Evolutionary conservation across 2,113 vertebrate species (phyloP).

Genomic region (Nerophis ophidion): DNA sequence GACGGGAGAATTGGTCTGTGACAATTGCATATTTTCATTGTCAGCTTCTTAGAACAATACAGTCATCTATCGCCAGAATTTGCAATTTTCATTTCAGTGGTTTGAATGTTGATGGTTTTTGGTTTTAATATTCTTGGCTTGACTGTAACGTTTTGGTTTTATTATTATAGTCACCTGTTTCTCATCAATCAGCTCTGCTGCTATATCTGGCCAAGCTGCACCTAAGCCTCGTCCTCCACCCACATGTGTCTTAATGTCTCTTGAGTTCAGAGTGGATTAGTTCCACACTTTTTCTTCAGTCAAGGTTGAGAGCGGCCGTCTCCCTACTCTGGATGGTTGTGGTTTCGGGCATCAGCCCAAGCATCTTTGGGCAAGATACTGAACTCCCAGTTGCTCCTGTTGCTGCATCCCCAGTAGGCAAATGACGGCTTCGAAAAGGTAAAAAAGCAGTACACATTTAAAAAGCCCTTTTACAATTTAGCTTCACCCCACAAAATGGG

Average conservation of each 20-base stretch:
- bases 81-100: slow-evolving; percentile 9
- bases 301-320: neutral
- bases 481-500: too few relatives aligned
- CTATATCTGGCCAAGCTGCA: neutral
- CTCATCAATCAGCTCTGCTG: neutral
- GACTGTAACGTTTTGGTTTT: neutral
- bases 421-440: too few relatives aligned
- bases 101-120: slow-evolving; percentile 23
- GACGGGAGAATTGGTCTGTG: neutral
- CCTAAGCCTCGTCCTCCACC: neutral
- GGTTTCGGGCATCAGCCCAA: too few relatives aligned
- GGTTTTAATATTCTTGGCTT: slow-evolving; percentile 16
- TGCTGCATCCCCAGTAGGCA: too few relatives aligned
- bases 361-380: too few relatives aligned
- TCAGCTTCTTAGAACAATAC: slow-evolving; percentile 46
- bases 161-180: neutral
- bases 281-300: neutral
- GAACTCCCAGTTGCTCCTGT: too few relatives aligned
- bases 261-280: neutral
- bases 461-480: too few relatives aligned
- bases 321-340: too few relatives aligned
- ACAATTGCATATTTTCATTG: slow-evolving; percentile 21
- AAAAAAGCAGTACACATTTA: too few relatives aligned
- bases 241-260: neutral
- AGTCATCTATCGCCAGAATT: slow-evolving; percentile 32